Base-by-base conservation (phyloP, 2,888 invertebrate species). In the Drosophila quinaria region DNA sequence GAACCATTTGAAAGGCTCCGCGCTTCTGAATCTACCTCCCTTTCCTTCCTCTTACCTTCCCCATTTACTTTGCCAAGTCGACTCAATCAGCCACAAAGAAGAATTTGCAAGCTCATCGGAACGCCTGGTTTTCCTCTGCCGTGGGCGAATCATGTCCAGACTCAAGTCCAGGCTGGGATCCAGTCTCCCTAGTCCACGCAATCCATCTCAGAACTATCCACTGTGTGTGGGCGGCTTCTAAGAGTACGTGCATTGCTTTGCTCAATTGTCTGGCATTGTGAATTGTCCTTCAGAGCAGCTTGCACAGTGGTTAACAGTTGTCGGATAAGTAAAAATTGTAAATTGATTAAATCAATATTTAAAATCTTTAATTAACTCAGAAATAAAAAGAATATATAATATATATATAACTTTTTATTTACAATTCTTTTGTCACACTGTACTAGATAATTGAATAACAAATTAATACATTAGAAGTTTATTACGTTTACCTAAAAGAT, bases 201-300 rank as follows among this genome's bases (percentile, higher is more conserved):
- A 51, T 61, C 19, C 52, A 25, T 52, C 63, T 62, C 33, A 25
- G 42, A 39, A 42, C 22, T 31, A 39, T 35, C 35, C 44, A 39
- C 42, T 59, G 17, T 58, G 47, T 58, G 71, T 80, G 77, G 80
- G 80, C 77, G 77, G 50, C 64, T 51, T 15, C 47, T 41, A 50
- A 31, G n/a, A 41, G 49, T 60, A 79, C 80, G 80, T 83, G 84
- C 67, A 54, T 69, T 67, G 81, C 66, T 70, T 78, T 66, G 41
- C 55, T 46, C 51, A 59, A 44, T 25, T 77, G 10, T 39, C 17
- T 29, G 19, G 19, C 25, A 41, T 6, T 31, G 41, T 55, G 33
- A 37, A 47, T 25, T 55, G 58, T 25, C 31, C 47, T 35, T 8
- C 54, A 47, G 44, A 52, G 59, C 56, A n/a, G 35, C 22, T 3